Evolutionary conservation across 1,140 invertebrate species (phyloP).

Genomic region (Ridgeia piscesae): DNA sequence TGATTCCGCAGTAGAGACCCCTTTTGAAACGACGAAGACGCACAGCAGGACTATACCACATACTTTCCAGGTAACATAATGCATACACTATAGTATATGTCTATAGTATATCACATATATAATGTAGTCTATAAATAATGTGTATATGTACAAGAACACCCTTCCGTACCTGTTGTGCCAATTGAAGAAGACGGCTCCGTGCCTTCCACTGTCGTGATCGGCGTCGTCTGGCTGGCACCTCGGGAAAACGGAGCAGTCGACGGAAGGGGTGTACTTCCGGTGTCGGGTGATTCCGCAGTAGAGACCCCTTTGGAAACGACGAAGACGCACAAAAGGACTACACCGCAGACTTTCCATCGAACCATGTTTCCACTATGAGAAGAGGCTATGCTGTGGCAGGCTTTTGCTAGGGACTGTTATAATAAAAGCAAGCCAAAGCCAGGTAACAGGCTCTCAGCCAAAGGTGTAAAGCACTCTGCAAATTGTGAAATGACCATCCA

Average conservation of each 20-base stretch:
- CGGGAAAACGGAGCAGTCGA: neutral
- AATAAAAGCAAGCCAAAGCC: neutral
- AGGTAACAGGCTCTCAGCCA: neutral
- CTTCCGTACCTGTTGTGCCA: too few relatives aligned
- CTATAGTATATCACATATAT: too few relatives aligned
- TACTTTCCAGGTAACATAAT: too few relatives aligned
- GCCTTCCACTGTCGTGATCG: too few relatives aligned
- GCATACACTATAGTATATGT: too few relatives aligned
- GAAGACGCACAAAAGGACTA: neutral
- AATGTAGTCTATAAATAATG: too few relatives aligned
- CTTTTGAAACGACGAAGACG: too few relatives aligned
- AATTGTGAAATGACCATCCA: neutral
- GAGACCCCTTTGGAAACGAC: neutral
- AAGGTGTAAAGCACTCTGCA: neutral
- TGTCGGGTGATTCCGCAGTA: neutral
- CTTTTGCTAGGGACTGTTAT: neutral
- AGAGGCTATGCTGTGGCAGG: neutral
- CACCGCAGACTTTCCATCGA: neutral
- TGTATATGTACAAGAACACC: too few relatives aligned
- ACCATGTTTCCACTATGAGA: neutral
- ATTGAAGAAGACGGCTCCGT: too few relatives aligned
- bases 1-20: too few relatives aligned
- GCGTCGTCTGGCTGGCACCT: neutral
- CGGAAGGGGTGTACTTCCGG: neutral
- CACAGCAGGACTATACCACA: too few relatives aligned